Base-by-base conservation (phyloP, 1,140 invertebrate genomes). In the Diprion similis region DNA sequence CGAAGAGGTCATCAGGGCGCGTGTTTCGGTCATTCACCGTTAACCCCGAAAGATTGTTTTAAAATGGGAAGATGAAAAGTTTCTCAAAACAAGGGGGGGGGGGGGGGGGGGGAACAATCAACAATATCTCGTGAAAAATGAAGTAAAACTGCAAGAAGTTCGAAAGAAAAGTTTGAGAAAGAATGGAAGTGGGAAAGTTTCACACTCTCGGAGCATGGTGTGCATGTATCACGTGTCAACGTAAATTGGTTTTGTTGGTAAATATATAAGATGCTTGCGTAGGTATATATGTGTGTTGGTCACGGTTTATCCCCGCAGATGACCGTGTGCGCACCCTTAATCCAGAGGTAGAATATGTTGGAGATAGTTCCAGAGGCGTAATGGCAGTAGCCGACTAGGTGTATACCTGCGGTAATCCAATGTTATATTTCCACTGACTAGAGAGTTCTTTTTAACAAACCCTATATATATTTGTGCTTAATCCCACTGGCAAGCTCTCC, bases 401-500 rank as follows among this genome's bases (percentile, higher is more conserved):
- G 51, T 59, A 59, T 13, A 17, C 8, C 51, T 8, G 51, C n/a
- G 51, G 51, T 59, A 59, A 59, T 59, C 51, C 51, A 59, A 59
- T 59, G 51, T 59, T 59, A 59, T 59, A 59, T 73, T 73, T 66
- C 66, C 68, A 68, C 48, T 73, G 70, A 68, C 72, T 74, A 76
- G 74, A 78, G 45, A 75, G 51, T 76, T 79, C 75, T 71, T 76
- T 78, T 78, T 78, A 75, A 79, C 77, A 77, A 73, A 70, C 67
- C 75, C 73, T 78, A 73, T 73, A 76, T 78, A 77, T 74, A 71
- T 78, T 73, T 73, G 74, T 78, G 48, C 70, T 76, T 83, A 82
- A 82, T 82, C 82, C 24, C 79, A 79, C 45, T 59, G 66, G 24
- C 59, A 66, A 70, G 68, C 73, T 24, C 72, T 65, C n/a, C 66